Percentiles rank a stretch among this genome's conserved stretches.
Evolutionary conservation across 2,888 invertebrate species (phyloP).

Genomic region (Periphyllus acericola): DNA sequence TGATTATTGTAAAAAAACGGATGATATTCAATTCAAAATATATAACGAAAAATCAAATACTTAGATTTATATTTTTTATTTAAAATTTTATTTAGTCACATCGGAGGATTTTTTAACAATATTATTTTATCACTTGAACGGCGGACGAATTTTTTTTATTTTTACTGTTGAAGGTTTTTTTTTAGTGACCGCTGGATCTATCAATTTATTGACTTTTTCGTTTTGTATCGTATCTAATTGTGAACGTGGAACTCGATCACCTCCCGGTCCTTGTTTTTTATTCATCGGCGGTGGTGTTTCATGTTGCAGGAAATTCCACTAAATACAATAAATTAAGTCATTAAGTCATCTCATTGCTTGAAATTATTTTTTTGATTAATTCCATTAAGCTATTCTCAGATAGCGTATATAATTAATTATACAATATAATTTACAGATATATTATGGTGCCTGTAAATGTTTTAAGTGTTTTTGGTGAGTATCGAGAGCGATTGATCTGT

Average conservation of each 20-base stretch:
- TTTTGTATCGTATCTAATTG: neutral
- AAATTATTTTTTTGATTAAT: neutral
- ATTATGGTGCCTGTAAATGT: neutral
- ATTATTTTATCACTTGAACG: neutral
- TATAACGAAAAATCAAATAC: no score
- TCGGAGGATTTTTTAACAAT: neutral
- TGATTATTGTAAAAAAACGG: neutral
- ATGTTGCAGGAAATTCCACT: neutral
- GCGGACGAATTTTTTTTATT: constrained; percentile 9
- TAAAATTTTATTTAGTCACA: neutral
- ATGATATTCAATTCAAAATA: no score
- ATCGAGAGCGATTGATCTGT: neutral
- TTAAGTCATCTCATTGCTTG: no score
- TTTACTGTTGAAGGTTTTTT: neutral
- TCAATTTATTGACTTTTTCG: neutral
- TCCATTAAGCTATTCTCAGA: no score
- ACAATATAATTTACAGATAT: neutral
- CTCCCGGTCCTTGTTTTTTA: constrained; percentile 22
- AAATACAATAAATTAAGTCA: neutral
- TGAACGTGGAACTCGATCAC: neutral
- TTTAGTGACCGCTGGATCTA: neutral
- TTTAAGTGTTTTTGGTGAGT: neutral
- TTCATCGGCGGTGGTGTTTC: neutral
- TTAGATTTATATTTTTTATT: neutral
- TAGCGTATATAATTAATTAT: no score